phyloP scores from a whole-genome alignment of 2,888 invertebrate genomes.

The Zelleria hepariella region DNA sequence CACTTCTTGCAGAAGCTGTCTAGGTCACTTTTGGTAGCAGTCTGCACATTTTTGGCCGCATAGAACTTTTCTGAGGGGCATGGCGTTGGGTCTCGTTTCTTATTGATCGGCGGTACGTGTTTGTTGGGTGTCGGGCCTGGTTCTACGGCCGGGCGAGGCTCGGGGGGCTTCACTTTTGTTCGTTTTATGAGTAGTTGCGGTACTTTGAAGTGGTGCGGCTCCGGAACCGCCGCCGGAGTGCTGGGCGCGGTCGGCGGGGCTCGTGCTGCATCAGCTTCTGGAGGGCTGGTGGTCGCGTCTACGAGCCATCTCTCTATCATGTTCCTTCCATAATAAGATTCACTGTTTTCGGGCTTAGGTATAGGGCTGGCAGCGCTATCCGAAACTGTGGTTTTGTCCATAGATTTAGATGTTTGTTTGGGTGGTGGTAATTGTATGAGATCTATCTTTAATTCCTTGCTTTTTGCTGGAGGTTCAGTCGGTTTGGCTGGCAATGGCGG shows the following conservation, averaged over 20 bases:
- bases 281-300: background rate
- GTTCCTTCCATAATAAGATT: background rate
- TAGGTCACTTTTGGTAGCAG: background rate
- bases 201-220: background rate
- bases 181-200: background rate
- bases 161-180: background rate
- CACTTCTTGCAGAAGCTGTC: background rate
- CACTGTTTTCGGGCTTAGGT: background rate
- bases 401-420: background rate
- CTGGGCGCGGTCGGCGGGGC: background rate
- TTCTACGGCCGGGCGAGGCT: background rate
- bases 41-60: background rate
- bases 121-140: background rate
- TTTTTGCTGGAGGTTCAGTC: background rate
- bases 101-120: background rate
- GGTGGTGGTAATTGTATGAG: background rate
- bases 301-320: slow-evolving; percentile 5
- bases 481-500: background rate
- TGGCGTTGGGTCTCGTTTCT: background rate
- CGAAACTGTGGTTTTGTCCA: background rate
- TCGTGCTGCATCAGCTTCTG: background rate
- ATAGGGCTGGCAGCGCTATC: background rate
- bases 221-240: background rate
- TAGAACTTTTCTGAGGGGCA: slow-evolving; percentile 1
- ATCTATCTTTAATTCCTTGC: background rate